Conservation (phyloP, 2,888 invertebrate genomes). For the Andrena marginata region DNA sequence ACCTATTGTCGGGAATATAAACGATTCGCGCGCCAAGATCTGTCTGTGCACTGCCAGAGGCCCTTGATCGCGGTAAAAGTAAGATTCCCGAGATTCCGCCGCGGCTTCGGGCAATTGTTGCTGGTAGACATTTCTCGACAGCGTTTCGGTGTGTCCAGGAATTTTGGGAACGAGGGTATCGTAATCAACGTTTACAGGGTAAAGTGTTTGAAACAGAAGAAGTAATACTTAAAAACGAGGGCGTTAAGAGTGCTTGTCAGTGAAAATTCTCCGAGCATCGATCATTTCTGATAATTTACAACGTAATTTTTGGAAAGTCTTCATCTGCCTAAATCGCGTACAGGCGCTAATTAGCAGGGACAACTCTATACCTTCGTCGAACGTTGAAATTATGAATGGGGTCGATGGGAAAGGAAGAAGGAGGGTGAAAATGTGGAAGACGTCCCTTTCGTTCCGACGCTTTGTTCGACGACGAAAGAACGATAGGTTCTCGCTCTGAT, state of each 20-base stretch:
- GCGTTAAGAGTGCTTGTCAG: no score
- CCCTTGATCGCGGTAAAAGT: constrained; percentile 5
- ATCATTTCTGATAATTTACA: background rate
- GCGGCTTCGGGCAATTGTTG: background rate
- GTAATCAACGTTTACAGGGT: background rate
- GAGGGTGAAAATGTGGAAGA: background rate
- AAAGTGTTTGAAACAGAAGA: background rate
- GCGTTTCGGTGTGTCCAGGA: background rate
- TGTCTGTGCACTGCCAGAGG: background rate
- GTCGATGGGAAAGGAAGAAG: background rate
- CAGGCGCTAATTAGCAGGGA: background rate
- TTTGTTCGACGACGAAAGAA: constrained; percentile 36
- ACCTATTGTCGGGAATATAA: constrained; percentile 20
- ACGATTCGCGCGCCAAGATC: constrained; percentile 17
- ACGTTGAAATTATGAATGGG: background rate
- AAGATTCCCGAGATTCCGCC: background rate
- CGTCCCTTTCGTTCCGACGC: constrained; percentile 11
- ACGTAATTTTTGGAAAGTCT: background rate
- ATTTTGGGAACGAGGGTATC: background rate
- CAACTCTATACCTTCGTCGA: background rate
- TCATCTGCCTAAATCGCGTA: background rate
- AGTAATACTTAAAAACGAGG: background rate
- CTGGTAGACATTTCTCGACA: background rate
- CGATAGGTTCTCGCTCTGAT: constrained; percentile 50
- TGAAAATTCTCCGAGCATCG: no score